Conservation (phyloP, 2,797 vertebrate genomes). For the Falco cherrug region DNA sequence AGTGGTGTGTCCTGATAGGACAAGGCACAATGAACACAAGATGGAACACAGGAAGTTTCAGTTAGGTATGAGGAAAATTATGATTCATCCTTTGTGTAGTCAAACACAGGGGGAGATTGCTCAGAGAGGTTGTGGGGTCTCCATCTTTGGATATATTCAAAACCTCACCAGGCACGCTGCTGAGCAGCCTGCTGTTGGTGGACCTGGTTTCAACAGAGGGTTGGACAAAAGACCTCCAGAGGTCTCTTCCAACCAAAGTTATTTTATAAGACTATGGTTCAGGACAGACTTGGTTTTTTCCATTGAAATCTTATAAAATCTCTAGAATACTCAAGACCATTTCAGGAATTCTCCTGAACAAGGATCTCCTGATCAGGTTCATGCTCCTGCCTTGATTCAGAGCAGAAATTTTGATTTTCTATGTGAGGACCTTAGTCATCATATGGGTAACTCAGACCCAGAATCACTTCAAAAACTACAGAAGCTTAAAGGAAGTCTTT, state of each 20-base stretch:
- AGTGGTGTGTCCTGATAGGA: not conserved
- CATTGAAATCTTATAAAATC: not conserved
- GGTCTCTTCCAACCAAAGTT: not conserved
- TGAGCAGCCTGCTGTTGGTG: not conserved
- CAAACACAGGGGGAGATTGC: not conserved
- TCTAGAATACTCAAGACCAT: not conserved
- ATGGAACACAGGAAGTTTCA: not conserved
- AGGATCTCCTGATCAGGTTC: not conserved
- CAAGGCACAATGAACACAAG: not conserved
- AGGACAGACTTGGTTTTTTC: not conserved
- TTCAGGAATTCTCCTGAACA: not conserved
- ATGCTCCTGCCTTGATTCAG: not conserved
- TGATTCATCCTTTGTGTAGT: not conserved
- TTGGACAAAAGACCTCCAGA: not conserved
- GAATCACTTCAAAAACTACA: not conserved
- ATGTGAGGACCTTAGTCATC: not conserved
- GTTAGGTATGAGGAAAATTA: not conserved
- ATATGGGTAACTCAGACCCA: not conserved
- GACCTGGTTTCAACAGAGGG: not conserved
- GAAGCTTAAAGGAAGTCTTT: not conserved
- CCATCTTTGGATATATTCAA: not conserved
- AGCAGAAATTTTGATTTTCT: not conserved
- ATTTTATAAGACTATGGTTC: not conserved
- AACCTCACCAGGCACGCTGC: not conserved
- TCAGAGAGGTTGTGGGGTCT: not conserved